phyloP scores from a whole-genome alignment of 2,888 invertebrate genomes.

The Nasonia oneida region DNA sequence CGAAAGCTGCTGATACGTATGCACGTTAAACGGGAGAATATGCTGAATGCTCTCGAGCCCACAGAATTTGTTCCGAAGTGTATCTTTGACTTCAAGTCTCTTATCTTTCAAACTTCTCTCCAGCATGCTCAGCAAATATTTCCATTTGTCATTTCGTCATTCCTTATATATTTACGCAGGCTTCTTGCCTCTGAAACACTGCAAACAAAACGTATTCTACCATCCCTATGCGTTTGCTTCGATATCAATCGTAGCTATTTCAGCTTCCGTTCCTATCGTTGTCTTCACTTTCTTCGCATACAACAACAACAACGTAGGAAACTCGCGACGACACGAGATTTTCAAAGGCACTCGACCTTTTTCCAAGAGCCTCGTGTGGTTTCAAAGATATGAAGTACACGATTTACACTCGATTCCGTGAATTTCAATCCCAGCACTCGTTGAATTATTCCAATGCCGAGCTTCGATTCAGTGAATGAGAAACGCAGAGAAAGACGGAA shows the following conservation, averaged over 20 bases:
- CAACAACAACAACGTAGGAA: neutral
- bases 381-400: neutral
- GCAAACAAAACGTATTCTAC: no score
- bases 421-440: conserved; percentile 6
- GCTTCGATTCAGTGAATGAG: neutral
- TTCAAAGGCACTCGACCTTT: neutral
- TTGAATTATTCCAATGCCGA: conserved; percentile 1
- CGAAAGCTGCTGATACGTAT: neutral
- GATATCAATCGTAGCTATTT: no score
- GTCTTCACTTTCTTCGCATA: neutral
- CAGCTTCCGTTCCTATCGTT: neutral
- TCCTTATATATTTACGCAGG: neutral
- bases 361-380: neutral
- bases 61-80: no score
- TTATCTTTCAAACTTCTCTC: neutral
- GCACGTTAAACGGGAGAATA: neutral
- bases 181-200: no score
- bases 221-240: no score
- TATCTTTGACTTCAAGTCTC: neutral
- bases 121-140: neutral
- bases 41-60: neutral
- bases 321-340: neutral
- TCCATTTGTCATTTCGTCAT: neutral
- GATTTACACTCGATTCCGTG: neutral
- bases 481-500: conserved; percentile 2